Conservation (phyloP, 2,888 invertebrate genomes). For the Dolichomitus sp. region DNA sequence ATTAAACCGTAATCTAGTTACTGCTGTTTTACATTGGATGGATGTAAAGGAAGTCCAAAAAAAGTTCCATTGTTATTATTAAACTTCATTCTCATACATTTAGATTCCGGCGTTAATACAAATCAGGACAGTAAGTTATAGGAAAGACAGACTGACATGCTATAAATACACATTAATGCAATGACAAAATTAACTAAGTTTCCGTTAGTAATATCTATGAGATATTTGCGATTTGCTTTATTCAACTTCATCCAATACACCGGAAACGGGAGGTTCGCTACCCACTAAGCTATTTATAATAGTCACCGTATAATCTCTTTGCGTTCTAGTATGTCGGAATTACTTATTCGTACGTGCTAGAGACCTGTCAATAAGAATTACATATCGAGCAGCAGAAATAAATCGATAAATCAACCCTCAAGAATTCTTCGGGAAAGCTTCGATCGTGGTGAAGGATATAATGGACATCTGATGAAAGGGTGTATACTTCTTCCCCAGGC, state of each 20-base stretch:
- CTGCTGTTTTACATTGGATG: too few relatives aligned
- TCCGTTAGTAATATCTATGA: too few relatives aligned
- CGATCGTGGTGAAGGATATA: neutral
- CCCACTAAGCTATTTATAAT: neutral
- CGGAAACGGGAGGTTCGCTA: too few relatives aligned
- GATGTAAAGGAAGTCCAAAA: too few relatives aligned
- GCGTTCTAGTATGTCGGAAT: neutral
- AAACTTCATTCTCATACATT: neutral
- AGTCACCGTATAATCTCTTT: neutral
- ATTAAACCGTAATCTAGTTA: neutral
- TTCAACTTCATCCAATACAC: too few relatives aligned
- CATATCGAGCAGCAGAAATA: neutral
- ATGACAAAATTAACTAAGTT: too few relatives aligned
- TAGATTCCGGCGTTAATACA: too few relatives aligned
- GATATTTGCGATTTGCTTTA: too few relatives aligned
- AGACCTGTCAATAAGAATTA: neutral
- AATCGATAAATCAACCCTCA: neutral
- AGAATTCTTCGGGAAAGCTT: neutral
- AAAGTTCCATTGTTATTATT: too few relatives aligned
- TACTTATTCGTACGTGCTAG: neutral
- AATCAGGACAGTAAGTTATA: too few relatives aligned
- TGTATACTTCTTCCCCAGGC: constrained; percentile 6
- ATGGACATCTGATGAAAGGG: neutral
- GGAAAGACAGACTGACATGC: too few relatives aligned
- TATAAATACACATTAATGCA: too few relatives aligned